phyloP scores from a whole-genome alignment of 2,113 vertebrate species.

The Mastomys natalensis region DNA sequence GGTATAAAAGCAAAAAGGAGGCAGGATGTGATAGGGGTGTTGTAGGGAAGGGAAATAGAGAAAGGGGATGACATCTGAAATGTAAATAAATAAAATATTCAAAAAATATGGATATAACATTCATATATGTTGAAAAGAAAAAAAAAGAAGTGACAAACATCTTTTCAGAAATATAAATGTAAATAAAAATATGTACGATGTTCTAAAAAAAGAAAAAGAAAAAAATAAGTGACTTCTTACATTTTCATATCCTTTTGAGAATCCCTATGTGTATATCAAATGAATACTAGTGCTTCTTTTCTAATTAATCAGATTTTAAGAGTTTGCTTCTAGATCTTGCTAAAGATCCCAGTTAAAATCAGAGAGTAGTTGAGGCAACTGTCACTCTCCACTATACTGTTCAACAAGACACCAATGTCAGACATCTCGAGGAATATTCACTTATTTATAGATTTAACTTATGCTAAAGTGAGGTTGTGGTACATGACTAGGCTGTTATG shows the following conservation, averaged over 20 bases:
- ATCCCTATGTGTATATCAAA: background rate
- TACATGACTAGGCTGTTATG: background rate
- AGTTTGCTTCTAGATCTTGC: background rate
- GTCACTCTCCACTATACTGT: background rate
- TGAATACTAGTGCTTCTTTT: background rate
- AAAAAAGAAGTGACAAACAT: no score
- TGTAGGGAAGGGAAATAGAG: no score
- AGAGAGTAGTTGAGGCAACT: accelerated
- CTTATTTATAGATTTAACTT: background rate
- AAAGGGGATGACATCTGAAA: no score
- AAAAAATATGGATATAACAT: no score
- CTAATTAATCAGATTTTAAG: background rate
- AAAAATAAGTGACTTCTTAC: background rate
- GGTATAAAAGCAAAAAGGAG: no score
- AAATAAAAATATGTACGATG: no score
- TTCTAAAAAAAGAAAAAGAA: no score
- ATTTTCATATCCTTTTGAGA: background rate
- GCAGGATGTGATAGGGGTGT: no score
- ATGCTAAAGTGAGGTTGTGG: background rate
- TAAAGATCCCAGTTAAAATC: background rate
- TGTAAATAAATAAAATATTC: no score
- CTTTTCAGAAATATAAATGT: no score
- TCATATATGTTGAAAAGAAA: no score
- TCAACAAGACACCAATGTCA: background rate
- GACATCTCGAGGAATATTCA: background rate